A percentile compares a stretch with the other conserved stretches of the same genome.
Evolutionary conservation across 2,113 vertebrate genomes (phyloP).

Genomic region (Dasypus novemcinctus): DNA sequence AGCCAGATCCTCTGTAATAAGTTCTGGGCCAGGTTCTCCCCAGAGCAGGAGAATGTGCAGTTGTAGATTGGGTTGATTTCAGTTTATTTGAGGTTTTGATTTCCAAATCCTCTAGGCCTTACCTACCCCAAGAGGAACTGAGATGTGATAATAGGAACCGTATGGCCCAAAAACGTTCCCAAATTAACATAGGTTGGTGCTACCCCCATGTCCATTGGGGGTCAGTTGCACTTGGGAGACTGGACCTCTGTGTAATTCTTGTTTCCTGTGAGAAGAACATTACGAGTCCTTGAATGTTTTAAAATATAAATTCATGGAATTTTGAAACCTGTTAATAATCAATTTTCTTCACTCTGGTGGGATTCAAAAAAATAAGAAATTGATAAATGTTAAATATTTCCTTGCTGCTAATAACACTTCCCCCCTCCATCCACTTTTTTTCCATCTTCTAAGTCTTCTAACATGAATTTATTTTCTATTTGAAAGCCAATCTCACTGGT

Average conservation of each 20-base stretch:
- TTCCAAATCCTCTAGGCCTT: background rate
- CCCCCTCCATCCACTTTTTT: background rate
- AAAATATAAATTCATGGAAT: conserved; percentile 32
- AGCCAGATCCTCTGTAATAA: background rate
- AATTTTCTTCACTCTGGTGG: conserved; percentile 48
- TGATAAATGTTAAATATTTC: conserved; percentile 76
- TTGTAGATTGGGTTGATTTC: background rate
- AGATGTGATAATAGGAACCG: background rate
- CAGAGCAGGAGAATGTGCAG: background rate
- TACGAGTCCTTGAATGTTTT: background rate
- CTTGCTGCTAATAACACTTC: conserved; percentile 66
- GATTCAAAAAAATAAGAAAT: conserved; percentile 72
- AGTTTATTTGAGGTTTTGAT: background rate
- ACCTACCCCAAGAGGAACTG: background rate
- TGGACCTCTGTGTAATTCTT: background rate
- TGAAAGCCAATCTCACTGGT: conserved; percentile 82
- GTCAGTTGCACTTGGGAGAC: background rate
- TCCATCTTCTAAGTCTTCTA: conserved; percentile 59
- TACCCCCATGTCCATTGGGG: too few species aligned
- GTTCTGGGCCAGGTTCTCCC: background rate
- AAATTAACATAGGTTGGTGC: background rate
- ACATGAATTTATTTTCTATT: conserved; percentile 82
- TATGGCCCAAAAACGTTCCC: background rate
- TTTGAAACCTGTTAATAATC: conserved; percentile 67
- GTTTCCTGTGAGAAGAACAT: background rate